These are phyloP conservation scores for Pasiphila rectangulata DNA, from an alignment of 2,888 invertebrate species.

Conservation along the genomic window DNA sequence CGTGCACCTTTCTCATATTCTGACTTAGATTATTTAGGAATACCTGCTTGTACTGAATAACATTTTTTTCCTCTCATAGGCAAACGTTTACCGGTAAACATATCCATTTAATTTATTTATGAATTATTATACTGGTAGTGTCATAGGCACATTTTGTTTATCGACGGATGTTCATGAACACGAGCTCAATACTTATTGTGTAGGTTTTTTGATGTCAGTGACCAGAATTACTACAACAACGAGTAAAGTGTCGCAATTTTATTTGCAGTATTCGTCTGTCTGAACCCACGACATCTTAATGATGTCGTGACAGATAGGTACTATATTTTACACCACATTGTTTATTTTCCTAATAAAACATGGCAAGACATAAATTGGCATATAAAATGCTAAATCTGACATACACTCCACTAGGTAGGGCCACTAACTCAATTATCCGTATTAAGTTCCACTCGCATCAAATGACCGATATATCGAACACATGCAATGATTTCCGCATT, in stretches of 20 bases:
- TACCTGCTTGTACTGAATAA: too few relatives aligned
- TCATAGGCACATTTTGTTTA: slow-evolving; percentile 2
- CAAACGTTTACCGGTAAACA: too few relatives aligned
- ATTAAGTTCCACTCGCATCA: slow-evolving; percentile 30
- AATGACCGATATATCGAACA: slow-evolving; percentile 23
- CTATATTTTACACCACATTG: too few relatives aligned
- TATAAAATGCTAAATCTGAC: slow-evolving; percentile 8
- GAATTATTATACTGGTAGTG: too few relatives aligned
- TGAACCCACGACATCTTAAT: too few relatives aligned
- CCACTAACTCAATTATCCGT: slow-evolving; percentile 42
- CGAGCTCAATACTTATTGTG: background rate
- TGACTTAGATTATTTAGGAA: too few relatives aligned
- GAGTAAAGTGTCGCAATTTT: slow-evolving; percentile 1
- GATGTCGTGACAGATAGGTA: too few relatives aligned
- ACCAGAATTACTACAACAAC: slow-evolving; percentile 1
- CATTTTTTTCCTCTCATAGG: too few relatives aligned
- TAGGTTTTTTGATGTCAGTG: slow-evolving; percentile 12
- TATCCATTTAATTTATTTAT: too few relatives aligned
- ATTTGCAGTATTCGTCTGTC: background rate
- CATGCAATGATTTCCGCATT: slow-evolving; percentile 19
- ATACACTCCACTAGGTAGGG: background rate
- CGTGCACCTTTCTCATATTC: background rate
- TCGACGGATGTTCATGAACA: slow-evolving; percentile 14
- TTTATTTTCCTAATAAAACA: too few relatives aligned
- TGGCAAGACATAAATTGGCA: too few relatives aligned